Base-by-base conservation (phyloP, 2,797 vertebrate genomes). In the Danio choprae region DNA sequence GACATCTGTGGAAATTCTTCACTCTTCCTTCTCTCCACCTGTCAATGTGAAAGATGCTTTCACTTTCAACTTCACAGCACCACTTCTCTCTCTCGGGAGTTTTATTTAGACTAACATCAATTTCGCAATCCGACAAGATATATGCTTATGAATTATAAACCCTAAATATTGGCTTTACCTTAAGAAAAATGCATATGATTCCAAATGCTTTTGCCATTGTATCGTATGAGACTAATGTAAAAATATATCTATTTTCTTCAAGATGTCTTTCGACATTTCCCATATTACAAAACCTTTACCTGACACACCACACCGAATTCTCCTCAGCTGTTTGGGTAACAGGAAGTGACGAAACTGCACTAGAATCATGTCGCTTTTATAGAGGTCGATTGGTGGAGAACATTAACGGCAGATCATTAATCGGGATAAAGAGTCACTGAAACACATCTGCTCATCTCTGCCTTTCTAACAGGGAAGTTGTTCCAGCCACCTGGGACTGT, bases 311-410 rank as follows among this genome's bases (percentile, higher is more conserved):
- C 53, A 11, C 51, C 22, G 9, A 13, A 29, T n/a, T 38, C 56
- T 51, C 2, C 22, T 51, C 13, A 60, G 77, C 77, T 43, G 29
- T 53, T 71, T 64, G 4, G 11, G 15, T 18, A 53, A 53, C 67
- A 71, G 77, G 77, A 79, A 79, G 67, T 79, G 77, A 79, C 77
- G 77, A 71, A 71, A 51, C 44, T 59, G 29, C 53, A 38, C 64
- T 68, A 58, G 53, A 77, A 15, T 59, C 44, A 38, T 16, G 53
- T 16, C 75, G 29, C 64, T 58, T 29, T 59, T 59, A 40, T 40
- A 77, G 64, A 59, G 76, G 55, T 70, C 67, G 76, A 13, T 62
- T 16, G 36, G 29, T 43, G 13, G 18, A 41, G 43, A 51, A 43
- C 77, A 29, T 16, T 29, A 41, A 43, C 5, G 55, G 7, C 63